phyloP scores from a whole-genome alignment of 2,113 vertebrate species.

The Zosterops borbonicus region DNA sequence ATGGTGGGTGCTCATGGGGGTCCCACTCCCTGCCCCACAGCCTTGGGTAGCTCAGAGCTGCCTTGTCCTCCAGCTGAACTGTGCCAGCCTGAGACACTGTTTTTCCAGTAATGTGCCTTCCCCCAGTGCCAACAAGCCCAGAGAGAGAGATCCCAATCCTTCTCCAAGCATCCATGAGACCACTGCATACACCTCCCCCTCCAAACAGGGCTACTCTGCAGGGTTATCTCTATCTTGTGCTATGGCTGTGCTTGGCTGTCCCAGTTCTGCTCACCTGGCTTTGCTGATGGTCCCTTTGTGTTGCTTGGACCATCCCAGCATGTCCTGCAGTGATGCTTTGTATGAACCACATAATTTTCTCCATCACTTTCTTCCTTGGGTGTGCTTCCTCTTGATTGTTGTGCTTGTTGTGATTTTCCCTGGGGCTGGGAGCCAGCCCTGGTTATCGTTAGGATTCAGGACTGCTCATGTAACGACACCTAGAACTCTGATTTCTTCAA shows the following conservation, averaged over 20 bases:
- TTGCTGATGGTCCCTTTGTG: background rate
- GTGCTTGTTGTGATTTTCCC: background rate
- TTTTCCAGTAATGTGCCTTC: background rate
- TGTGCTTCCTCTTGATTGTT: background rate
- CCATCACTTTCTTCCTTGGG: background rate
- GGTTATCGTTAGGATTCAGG: too few relatives aligned
- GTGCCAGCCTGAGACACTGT: background rate
- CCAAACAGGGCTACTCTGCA: background rate
- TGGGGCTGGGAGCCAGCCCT: background rate
- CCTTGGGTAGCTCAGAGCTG: background rate
- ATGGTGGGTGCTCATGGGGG: background rate
- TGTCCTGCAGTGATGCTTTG: fast-evolving
- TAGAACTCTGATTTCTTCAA: too few relatives aligned
- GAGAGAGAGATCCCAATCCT: fast-evolving
- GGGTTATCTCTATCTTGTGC: background rate
- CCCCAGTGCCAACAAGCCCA: fast-evolving
- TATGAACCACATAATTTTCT: background rate
- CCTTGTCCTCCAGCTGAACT: background rate
- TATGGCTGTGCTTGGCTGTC: background rate
- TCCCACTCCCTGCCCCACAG: fast-evolving
- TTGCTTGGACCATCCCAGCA: fast-evolving
- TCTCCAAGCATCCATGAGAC: background rate
- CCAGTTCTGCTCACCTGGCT: background rate
- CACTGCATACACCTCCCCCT: fast-evolving
- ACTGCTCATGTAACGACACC: too few relatives aligned